Evolutionary conservation across 2,113 vertebrate species (phyloP).

Genomic region (Phylloscopus trochilus): DNA sequence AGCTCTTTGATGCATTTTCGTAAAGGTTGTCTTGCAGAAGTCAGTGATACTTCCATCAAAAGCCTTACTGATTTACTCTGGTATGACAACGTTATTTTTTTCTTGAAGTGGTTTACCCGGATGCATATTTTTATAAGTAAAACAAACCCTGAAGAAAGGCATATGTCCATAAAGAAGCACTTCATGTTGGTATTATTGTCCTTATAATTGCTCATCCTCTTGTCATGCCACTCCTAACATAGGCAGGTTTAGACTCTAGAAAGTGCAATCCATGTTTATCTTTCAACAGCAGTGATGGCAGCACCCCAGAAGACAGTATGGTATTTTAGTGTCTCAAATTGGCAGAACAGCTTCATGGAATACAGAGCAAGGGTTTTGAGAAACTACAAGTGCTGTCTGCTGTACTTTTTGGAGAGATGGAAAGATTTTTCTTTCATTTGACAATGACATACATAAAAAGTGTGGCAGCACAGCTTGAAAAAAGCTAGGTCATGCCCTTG

Average conservation of each 20-base stretch:
- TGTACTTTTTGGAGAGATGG: not conserved
- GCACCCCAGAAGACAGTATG: not conserved
- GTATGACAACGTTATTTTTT: not conserved
- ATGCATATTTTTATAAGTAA: not conserved
- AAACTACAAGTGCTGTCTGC: not conserved
- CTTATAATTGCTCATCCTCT: not conserved
- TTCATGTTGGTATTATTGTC: not conserved
- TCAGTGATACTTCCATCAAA: not conserved
- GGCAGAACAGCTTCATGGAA: not conserved
- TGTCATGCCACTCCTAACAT: not conserved
- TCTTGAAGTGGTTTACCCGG: not conserved
- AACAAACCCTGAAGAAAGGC: not conserved
- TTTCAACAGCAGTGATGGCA: not conserved
- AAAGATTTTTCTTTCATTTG: not conserved
- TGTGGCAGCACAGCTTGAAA: conserved; percentile 24
- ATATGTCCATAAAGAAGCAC: not conserved
- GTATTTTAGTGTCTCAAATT: not conserved
- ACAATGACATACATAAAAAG: conserved; percentile 37
- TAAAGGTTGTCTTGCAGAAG: not conserved
- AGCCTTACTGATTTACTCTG: not conserved
- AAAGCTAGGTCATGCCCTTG: not conserved
- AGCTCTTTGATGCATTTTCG: not conserved
- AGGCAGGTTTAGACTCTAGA: not conserved
- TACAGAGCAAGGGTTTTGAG: not conserved
- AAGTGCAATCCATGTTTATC: not conserved